A percentile compares a stretch with the other conserved stretches of the same genome.
Evolutionary conservation across 2,888 invertebrate genomes (phyloP).

Genomic region (Chironomus tentans): DNA sequence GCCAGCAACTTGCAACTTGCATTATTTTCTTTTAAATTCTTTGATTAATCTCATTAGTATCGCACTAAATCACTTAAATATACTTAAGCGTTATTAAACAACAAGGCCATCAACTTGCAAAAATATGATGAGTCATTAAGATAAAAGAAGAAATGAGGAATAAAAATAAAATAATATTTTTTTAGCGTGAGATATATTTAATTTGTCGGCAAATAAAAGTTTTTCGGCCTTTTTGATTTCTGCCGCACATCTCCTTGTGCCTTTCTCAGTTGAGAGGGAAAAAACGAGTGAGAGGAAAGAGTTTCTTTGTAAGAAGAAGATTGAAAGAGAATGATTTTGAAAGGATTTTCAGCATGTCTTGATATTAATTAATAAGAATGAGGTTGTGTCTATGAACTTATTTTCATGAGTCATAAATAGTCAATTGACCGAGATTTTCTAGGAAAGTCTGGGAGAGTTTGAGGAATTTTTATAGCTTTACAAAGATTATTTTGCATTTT

Average conservation of each 20-base stretch:
- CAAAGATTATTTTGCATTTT: too few relatives aligned
- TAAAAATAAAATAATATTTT: constrained; percentile 13
- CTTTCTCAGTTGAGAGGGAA: background rate
- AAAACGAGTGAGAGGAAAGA: background rate
- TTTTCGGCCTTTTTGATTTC: constrained; percentile 2
- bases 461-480: too few relatives aligned
- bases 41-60: constrained; percentile 21
- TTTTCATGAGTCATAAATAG: too few relatives aligned
- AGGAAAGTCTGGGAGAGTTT: too few relatives aligned
- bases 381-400: too few relatives aligned
- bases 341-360: background rate
- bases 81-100: constrained; percentile 11
- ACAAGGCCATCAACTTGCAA: background rate
- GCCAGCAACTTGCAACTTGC: background rate
- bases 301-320: background rate
- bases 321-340: background rate
- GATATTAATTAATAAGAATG: too few relatives aligned
- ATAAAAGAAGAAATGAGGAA: constrained; percentile 17
- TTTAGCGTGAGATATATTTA: constrained; percentile 22
- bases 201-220: constrained; percentile 20
- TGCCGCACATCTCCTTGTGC: background rate
- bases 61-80: constrained; percentile 5
- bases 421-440: too few relatives aligned
- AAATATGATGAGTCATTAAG: constrained; percentile 26
- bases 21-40: background rate